Evolutionary conservation across 1,140 invertebrate genomes (phyloP), one percentile per base, ranked within the genome.

Genomic region (Chironomus striatipennis): DNA sequence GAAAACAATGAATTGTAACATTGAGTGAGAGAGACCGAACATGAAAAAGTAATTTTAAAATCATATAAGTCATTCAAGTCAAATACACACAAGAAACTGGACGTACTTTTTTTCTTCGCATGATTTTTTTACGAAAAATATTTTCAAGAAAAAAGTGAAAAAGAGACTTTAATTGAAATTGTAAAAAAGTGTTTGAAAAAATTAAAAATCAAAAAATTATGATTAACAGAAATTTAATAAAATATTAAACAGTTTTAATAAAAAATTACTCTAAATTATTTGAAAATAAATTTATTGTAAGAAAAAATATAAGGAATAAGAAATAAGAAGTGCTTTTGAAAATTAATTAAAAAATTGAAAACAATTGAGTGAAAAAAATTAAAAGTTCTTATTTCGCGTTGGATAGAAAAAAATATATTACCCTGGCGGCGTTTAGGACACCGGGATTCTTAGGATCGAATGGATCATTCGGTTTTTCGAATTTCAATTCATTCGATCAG

Each of bases 371-470:
- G 17, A 7, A 20, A 21, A 4, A 67, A 67, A 7, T 18, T 20
- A 8, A 70, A 7, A 17, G 18, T 70, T 34, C 9, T 70, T 21
- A 20, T 70, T 70, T 70, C 18, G 20, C 9, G 17, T 18, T 9
- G 18, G 18, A 70, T 67, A 70, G 10, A 12, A 20, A 18, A 70
- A 20, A 70, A 70, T 70, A 20, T 12, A 70, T 70, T 18, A 70
- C n/a, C 9, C 65, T 70, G 65, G 65, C 65, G n/a, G n/a, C 65
- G 18, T 21, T 18, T 18, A 70, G 17, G 17, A 70, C 65, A 10
- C 20, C 65, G 65, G 18, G 65, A 18, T 70, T 70, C 18, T 70
- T 70, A 70, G 65, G 65, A 70, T 70, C 65, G 65, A 70, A 70
- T 70, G 65, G 65, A 70, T 70, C 65, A 10, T 70, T 70, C 65